A percentile compares a stretch with the other conserved stretches of the same genome.
Conservation (phyloP, 2,113 vertebrate genomes). For the Ictalurus furcatus region DNA sequence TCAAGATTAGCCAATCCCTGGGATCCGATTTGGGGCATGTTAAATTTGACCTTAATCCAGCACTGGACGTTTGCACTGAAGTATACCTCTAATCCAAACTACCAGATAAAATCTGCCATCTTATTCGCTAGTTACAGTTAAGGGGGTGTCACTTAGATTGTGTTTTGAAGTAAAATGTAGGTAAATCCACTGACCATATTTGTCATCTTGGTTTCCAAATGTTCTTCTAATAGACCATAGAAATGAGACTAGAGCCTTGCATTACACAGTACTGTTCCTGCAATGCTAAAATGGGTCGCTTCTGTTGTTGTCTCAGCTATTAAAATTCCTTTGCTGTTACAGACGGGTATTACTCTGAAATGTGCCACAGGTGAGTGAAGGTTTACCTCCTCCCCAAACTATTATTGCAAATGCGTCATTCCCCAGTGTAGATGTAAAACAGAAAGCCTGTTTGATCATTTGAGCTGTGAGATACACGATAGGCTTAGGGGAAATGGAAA, state of each 20-base stretch:
- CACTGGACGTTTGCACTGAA: constrained; percentile 37
- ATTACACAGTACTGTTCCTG: background rate
- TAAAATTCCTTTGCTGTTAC: constrained; percentile 16
- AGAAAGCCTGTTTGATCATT: constrained; percentile 32
- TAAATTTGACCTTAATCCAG: constrained; percentile 55
- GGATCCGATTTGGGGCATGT: constrained; percentile 9
- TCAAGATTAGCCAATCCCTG: constrained; percentile 16
- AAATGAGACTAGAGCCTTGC: background rate
- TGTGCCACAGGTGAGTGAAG: constrained; percentile 33
- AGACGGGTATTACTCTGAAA: background rate
- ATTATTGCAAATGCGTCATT: constrained; percentile 2
- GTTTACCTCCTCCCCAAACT: background rate
- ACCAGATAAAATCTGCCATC: constrained; percentile 53
- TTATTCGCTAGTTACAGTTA: constrained; percentile 58
- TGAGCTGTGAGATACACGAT: constrained; percentile 55
- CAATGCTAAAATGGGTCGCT: background rate
- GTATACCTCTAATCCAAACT: constrained; percentile 54
- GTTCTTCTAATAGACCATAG: background rate
- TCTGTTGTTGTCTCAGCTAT: background rate
- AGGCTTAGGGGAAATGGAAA: background rate
- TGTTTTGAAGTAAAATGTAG: constrained; percentile 24
- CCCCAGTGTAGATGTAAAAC: background rate
- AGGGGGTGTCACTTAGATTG: background rate
- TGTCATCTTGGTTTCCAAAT: background rate
- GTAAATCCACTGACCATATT: constrained; percentile 39